Base-by-base conservation (phyloP, 2,797 vertebrate species). In the Ataeniobius toweri region DNA sequence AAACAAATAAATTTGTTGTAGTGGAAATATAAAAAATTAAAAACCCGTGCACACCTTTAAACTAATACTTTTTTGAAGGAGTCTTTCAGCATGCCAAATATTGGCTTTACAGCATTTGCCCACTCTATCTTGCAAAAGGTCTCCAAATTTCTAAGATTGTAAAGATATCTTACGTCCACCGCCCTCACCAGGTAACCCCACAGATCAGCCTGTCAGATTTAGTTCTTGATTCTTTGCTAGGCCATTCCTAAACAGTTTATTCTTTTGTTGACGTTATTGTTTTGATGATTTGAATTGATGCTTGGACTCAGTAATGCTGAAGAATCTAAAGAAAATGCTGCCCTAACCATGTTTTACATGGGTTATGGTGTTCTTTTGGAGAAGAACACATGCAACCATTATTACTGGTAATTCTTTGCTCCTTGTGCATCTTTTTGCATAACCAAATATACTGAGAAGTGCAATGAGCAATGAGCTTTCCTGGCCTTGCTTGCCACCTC, bases 401-500 rank as follows among this genome's bases (percentile, higher is more conserved):
- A 53, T 26, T 59, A 26, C 24, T 26, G 8, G 9, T 26, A n/a
- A n/a, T n/a, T 59, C 3, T 59, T 59, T 59, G 24, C 56, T 26
- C n/a, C 28, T 8, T 26, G 2, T 79, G 6, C 75, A 26, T 61
- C 36, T 73, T 22, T 56, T 16, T 74, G 48, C 61, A 77, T 80
- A 50, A 73, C 58, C n/a, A 68, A 58, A 55, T 76, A 81, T 59
- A 71, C 48, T 58, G 8, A 67, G 55, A 8, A 59, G 24, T 53
- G 46, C 46, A 56, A 26, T 61, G 69, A 76, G 46, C 9, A 28
- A 76, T 51, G 50, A 77, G 28, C 48, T 48, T 44, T 73, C 41
- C 72, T 79, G 79, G 24, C 73, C 75, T 73, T 81, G 76, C 59
- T 51, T 53, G 53, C 77, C 83, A 76, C 73, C 79, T 50, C 74